A percentile compares a stretch with the other conserved stretches of the same genome.
Evolutionary conservation across 2,797 vertebrate genomes (phyloP).

Genomic region (Peromyscus eremicus): DNA sequence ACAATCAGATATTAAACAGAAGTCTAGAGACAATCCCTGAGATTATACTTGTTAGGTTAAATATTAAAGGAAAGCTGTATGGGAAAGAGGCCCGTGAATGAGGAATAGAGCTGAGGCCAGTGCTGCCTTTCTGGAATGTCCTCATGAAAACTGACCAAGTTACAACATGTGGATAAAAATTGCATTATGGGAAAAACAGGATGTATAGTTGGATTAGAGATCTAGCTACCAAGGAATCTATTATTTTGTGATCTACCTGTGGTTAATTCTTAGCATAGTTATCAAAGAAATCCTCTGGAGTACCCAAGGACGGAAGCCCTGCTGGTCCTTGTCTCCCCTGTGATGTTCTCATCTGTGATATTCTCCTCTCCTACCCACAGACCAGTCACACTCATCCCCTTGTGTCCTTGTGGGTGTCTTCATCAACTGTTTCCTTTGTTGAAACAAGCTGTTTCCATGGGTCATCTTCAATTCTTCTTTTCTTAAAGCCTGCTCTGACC

Average conservation of each 20-base stretch:
- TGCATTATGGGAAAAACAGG: neutral
- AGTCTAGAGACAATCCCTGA: neutral
- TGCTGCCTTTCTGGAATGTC: neutral
- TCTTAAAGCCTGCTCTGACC: neutral
- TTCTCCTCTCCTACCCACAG: neutral
- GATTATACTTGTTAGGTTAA: neutral
- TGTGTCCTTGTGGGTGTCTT: neutral
- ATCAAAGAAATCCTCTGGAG: neutral
- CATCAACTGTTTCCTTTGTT: neutral
- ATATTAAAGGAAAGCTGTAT: neutral
- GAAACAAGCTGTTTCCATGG: neutral
- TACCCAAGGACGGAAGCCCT: neutral
- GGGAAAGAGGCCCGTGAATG: neutral
- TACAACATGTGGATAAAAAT: neutral
- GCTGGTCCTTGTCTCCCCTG: too few species aligned
- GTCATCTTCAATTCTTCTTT: neutral
- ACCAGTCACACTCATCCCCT: neutral
- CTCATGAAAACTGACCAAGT: neutral
- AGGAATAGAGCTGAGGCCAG: neutral
- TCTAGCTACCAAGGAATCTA: neutral
- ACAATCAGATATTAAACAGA: neutral
- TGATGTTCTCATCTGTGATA: neutral
- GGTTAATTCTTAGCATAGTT: neutral
- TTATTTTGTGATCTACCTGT: neutral
- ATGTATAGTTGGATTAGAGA: neutral